Conservation (phyloP, 2,797 vertebrate species). For the Pipistrellus pygmaeus region DNA sequence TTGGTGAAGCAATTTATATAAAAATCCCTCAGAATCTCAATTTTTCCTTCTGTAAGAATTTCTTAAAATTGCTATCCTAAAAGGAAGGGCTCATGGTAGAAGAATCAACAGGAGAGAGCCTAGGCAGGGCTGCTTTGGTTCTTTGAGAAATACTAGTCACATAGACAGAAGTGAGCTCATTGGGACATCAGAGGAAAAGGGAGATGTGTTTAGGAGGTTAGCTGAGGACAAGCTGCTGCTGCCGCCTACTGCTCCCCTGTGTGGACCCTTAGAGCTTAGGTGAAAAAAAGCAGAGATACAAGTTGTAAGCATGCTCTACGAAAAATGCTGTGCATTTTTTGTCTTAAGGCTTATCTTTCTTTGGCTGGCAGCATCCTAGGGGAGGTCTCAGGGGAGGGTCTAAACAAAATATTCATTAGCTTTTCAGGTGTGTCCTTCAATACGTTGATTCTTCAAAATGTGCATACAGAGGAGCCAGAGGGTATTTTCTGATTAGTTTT, state of each 20-base stretch:
- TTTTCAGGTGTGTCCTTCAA: not conserved
- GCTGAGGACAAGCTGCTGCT: not conserved
- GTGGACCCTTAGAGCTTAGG: not conserved
- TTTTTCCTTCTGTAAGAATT: slow-evolving; percentile 31
- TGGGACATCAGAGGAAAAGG: not conserved
- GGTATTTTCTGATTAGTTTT: not conserved
- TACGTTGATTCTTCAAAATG: not conserved
- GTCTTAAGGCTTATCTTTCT: not conserved
- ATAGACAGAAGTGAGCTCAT: not conserved
- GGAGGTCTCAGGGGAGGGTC: not conserved
- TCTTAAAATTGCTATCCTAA: not conserved
- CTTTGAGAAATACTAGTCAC: not conserved
- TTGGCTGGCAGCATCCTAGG: not conserved
- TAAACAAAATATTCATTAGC: not conserved
- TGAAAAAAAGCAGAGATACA: not conserved
- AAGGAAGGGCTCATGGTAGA: not conserved
- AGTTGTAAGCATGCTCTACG: not conserved
- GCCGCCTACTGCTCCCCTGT: not conserved
- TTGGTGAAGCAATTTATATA: slow-evolving; percentile 29
- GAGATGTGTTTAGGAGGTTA: not conserved
- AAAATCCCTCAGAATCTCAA: not conserved
- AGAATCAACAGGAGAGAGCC: not conserved
- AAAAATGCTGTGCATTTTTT: not conserved
- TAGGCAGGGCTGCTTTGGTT: not conserved
- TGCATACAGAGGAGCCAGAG: not conserved